Conservation (phyloP, 2,797 vertebrate species). For the Pantherophis vulpinus region DNA sequence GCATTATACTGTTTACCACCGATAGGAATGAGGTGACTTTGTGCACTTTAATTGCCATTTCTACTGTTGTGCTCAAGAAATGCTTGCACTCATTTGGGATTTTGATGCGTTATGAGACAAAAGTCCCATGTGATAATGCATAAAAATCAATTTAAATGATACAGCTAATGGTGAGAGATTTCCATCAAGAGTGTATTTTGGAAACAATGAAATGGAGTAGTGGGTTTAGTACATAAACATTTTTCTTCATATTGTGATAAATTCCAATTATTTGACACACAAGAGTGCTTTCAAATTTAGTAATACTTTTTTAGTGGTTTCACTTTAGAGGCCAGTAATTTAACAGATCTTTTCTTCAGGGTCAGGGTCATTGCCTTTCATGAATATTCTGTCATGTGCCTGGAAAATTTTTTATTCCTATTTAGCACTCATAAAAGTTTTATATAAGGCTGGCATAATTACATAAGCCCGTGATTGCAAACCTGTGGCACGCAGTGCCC, state of each 20-base stretch:
- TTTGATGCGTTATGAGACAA: neutral
- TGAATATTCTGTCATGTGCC: neutral
- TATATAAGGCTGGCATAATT: neutral
- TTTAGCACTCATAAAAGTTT: neutral
- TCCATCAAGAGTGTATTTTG: neutral
- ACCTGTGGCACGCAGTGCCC: too few relatives aligned
- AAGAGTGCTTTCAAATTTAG: neutral
- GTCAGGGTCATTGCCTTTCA: neutral
- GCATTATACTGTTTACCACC: neutral
- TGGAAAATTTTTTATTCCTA: neutral
- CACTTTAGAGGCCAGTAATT: neutral
- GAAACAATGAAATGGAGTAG: neutral
- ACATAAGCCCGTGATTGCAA: too few relatives aligned
- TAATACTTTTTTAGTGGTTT: neutral
- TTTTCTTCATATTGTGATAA: neutral
- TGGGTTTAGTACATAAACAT: neutral
- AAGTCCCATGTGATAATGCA: neutral
- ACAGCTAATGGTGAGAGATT: neutral
- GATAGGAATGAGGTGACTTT: neutral
- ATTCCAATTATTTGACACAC: neutral
- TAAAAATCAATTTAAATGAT: neutral
- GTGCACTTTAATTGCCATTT: neutral
- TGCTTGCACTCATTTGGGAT: neutral
- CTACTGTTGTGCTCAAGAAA: neutral
- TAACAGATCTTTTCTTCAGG: neutral